These are phyloP conservation scores for Brassicogethes aeneus DNA, from an alignment of 2,888 invertebrate genomes.

Conservation along the genomic window DNA sequence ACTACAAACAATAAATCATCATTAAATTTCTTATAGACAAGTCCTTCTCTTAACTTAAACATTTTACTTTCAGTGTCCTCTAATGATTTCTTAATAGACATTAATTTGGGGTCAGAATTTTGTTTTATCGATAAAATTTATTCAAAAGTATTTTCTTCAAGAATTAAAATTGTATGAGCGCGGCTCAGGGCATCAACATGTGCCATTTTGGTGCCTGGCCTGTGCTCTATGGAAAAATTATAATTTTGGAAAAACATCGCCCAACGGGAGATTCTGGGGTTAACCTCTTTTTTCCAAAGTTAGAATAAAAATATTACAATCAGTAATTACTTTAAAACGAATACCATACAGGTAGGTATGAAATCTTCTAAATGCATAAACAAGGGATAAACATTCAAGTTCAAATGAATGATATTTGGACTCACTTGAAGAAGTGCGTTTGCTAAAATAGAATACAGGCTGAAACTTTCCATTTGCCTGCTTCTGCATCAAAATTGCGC, in stretches of 20 bases:
- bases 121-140: slow-evolving; percentile 9
- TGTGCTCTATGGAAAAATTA: slow-evolving; percentile 12
- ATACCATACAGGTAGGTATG: slow-evolving; percentile 8
- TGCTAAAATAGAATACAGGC: slow-evolving; percentile 16
- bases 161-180: too few species aligned
- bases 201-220: slow-evolving; percentile 7
- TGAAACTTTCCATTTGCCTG: slow-evolving; percentile 23
- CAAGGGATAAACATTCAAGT: slow-evolving; percentile 5
- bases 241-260: slow-evolving; percentile 11
- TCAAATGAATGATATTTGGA: too few species aligned
- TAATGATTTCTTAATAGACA: slow-evolving; percentile 5
- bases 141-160: slow-evolving; percentile 11
- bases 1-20: slow-evolving; percentile 12
- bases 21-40: slow-evolving; percentile 8
- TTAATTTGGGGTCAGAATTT: slow-evolving; percentile 5
- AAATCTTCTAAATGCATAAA: slow-evolving; percentile 10
- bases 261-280: slow-evolving; percentile 12
- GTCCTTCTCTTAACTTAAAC: slow-evolving; percentile 9
- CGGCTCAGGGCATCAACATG: slow-evolving; percentile 16
- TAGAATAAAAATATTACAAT: slow-evolving; percentile 8
- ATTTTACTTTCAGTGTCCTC: slow-evolving; percentile 3
- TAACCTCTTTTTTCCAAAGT: slow-evolving; percentile 10
- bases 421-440: slow-evolving; percentile 5
- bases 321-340: slow-evolving; percentile 10
- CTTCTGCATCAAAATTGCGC: slow-evolving; percentile 27